phyloP scores from a whole-genome alignment of 2,888 invertebrate species.

The Conistra vaccinii region DNA sequence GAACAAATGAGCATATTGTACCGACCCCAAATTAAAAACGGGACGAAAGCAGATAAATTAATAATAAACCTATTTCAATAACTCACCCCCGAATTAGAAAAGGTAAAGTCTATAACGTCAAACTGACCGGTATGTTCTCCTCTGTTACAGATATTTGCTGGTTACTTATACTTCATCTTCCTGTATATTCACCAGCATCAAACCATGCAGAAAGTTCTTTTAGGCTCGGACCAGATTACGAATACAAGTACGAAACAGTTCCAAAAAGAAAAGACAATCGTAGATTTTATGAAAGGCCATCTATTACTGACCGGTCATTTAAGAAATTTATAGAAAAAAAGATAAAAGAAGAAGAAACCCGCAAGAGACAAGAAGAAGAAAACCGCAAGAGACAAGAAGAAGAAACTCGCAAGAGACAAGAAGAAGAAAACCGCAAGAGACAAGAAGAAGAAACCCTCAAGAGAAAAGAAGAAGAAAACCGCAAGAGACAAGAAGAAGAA shows the following conservation, averaged over 20 bases:
- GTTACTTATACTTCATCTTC: slow-evolving; percentile 8
- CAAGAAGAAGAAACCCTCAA: too few species aligned
- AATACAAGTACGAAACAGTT: slow-evolving; percentile 6
- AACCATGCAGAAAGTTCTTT: neutral
- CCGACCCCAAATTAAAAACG: neutral
- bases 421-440: too few species aligned
- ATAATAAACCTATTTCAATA: neutral
- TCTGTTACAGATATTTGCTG: slow-evolving; percentile 33
- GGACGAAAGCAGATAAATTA: neutral
- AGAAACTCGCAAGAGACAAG: too few species aligned
- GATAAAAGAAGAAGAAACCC: too few species aligned
- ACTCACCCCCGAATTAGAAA: neutral
- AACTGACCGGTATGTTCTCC: neutral
- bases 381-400: too few species aligned
- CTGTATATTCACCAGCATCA: slow-evolving; percentile 7
- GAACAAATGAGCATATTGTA: neutral
- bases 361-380: too few species aligned
- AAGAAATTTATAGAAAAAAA: too few species aligned
- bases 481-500: too few species aligned
- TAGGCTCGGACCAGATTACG: neutral
- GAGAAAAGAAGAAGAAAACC: too few species aligned
- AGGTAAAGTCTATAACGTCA: neutral
- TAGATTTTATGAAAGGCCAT: too few species aligned
- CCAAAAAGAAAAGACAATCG: neutral
- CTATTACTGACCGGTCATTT: too few species aligned